A percentile compares a stretch with the other conserved stretches of the same genome.
These are phyloP conservation scores for Bombus impatiens DNA, from an alignment of 1,140 invertebrate genomes.

Conservation along the genomic window DNA sequence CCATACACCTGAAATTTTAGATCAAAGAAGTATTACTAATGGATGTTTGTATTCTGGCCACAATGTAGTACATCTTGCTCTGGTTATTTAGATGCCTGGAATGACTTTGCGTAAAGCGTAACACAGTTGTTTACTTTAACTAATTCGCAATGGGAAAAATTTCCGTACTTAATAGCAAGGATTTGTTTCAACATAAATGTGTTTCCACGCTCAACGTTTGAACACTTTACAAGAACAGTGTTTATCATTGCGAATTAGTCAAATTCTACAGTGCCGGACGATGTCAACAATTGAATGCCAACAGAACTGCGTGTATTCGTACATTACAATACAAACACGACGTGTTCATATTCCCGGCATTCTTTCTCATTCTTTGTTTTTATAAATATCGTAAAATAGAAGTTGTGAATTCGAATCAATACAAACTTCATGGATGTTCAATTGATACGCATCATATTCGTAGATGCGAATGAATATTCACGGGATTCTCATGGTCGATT, in stretches of 20 bases:
- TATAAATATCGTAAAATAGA: constrained; percentile 55
- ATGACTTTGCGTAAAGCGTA: constrained; percentile 49
- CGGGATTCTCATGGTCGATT: constrained; percentile 48
- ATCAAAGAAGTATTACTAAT: neutral
- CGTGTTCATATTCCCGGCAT: constrained; percentile 21
- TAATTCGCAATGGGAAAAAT: constrained; percentile 26
- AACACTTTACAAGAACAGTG: constrained; percentile 33
- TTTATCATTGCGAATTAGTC: constrained; percentile 41
- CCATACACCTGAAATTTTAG: constrained; percentile 15
- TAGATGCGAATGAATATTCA: constrained; percentile 39
- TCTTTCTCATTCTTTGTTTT: constrained; percentile 14
- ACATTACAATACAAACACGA: constrained; percentile 21
- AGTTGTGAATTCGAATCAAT: constrained; percentile 31
- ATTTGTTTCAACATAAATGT: constrained; percentile 39
- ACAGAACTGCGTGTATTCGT: constrained; percentile 18
- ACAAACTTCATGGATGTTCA: constrained; percentile 42
- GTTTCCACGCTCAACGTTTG: constrained; percentile 47
- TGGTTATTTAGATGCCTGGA: constrained; percentile 24
- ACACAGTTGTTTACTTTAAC: constrained; percentile 23
- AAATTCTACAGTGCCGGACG: constrained; percentile 24
- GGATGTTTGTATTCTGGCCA: constrained; percentile 2
- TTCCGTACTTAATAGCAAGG: constrained; percentile 8
- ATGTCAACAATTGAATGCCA: constrained; percentile 12
- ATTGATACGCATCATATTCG: constrained; percentile 44
- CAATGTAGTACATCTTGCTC: neutral